Base-by-base conservation (phyloP, 2,113 vertebrate species). In the Paramisgurnus dabryanus region DNA sequence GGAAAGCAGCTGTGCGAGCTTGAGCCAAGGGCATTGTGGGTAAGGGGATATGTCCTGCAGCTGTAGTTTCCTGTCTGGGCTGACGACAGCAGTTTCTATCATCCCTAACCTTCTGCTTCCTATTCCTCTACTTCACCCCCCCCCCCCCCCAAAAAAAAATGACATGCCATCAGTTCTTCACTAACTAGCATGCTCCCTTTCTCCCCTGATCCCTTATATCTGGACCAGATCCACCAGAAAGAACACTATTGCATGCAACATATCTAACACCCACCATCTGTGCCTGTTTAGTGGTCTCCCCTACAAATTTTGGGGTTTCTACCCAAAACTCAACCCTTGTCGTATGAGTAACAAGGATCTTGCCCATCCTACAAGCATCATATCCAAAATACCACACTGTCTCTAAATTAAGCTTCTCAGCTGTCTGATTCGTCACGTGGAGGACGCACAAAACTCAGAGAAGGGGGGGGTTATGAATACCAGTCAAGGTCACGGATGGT, bases 31-130 rank as follows among this genome's bases (percentile, higher is more conserved):
- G 85, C 89, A 86, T 85, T 90, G 84, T 80, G 85, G 87, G 88
- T 89, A 90, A 88, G 83, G 89, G 86, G 88, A 91, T 89, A 90
- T 80, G 84, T 90, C 86, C 87, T 90, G 86, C 92, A 93, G 92
- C 91, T 93, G 92, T 84, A 87, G 87, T 88, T 93, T 92, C 90
- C 93, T 88, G 88, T 91, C 88, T 76, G 60, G 61, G 82, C 67
- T 91, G 90, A 90, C 76, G 80, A 92, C 90, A 91, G 88, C 84
- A 86, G 82, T 81, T 82, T 88, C 81, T 88, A 86, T 91, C 88
- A 87, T 82, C 83, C 86, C 85, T 69, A 74, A 76, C 84, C 86
- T 87, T 87, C 81, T 85, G 84, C 83, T 86, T 85, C 83, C 84
- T 86, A 84, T 84, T 85, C 85, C 89, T 84, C 82, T 73, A 58